Base-by-base conservation (phyloP, 2,888 invertebrate species). In the Tiliacea aurago region DNA sequence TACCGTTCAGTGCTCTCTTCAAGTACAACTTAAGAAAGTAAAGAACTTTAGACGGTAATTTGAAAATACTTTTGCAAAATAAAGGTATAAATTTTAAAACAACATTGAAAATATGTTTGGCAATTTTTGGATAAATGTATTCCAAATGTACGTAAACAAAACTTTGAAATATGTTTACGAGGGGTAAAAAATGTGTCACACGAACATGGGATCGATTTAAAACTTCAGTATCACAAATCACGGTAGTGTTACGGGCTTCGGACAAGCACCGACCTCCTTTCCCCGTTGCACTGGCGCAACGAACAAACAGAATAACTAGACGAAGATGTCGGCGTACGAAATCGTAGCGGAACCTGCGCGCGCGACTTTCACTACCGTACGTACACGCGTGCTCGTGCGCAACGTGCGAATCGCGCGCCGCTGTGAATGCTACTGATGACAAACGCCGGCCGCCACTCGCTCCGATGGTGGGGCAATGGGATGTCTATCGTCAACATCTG, bases 271-370 rank as follows among this genome's bases (percentile, higher is more conserved):
- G 95, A 95, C 96, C 95, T 96, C 96, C 96, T 96, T 96, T 96
- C 95, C 91, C 95, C 88, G 93, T 87, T 93, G 94, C 94, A 95
- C 95, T 95, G 95, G 95, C 95, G 95, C 95, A 95, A 95, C 91
- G 92, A 92, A 92, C 94, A 95, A 95, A 95, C 94, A 94, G 92
- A 94, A 94, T 93, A 95, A 95, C 95, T 95, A 95, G 94, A 95
- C 94, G 95, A 95, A 95, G 94, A 95, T 91, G 93, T 91, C 90
- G 93, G 89, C 91, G 90, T 92, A 94, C 95, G 93, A 94, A 94
- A 93, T 93, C 88, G 91, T 92, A 92, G 93, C 94, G 93, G 92
- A 92, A 94, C 91, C 90, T 93, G 93, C 93, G 94, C 93, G 92
- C 94, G 95, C 93, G 92, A 95, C 95, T 96, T 96, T 95, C 95